Conservation (phyloP, 1,140 invertebrate genomes). For the Aphaenogaster floridana region DNA sequence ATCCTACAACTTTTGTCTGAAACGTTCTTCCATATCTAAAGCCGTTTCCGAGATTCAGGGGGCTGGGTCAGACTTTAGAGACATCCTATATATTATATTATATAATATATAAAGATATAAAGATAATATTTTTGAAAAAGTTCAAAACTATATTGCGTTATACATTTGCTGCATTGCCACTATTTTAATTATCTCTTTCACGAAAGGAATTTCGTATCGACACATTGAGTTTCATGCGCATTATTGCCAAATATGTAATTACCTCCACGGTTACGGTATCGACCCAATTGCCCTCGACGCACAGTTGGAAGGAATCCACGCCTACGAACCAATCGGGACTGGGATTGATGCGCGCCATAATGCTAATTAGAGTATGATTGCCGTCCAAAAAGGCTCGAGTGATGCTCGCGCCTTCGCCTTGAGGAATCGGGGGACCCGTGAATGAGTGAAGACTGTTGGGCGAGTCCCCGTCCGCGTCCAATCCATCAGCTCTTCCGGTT, state of each 20-base stretch:
- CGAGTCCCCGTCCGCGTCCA: slow-evolving; percentile 89
- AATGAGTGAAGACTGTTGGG: slow-evolving; percentile 91
- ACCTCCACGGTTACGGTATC: slow-evolving; percentile 97
- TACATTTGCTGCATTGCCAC: not conserved
- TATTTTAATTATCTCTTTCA: not conserved
- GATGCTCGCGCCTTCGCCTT: slow-evolving; percentile 93
- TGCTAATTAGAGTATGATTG: slow-evolving; percentile 95
- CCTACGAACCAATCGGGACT: slow-evolving; percentile 99
- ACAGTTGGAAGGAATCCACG: slow-evolving; percentile 96
- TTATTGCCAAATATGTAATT: slow-evolving; percentile 67
- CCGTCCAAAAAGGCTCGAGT: slow-evolving; percentile 96
- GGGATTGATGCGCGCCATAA: slow-evolving; percentile 95
- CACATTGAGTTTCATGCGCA: not conserved
- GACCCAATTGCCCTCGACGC: slow-evolving; percentile 97
- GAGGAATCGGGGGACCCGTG: slow-evolving; percentile 91
- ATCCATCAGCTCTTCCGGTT: slow-evolving; percentile 90
- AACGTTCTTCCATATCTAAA: no score
- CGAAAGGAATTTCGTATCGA: slow-evolving; percentile 1
- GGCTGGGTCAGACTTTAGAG: no score
- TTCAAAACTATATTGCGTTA: not conserved
- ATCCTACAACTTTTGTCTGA: no score
- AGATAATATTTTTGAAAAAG: not conserved
- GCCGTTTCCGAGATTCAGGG: no score
- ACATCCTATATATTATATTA: no score
- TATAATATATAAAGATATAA: no score